Conservation (phyloP, 2,888 invertebrate species). For the Pheosia tremula region DNA sequence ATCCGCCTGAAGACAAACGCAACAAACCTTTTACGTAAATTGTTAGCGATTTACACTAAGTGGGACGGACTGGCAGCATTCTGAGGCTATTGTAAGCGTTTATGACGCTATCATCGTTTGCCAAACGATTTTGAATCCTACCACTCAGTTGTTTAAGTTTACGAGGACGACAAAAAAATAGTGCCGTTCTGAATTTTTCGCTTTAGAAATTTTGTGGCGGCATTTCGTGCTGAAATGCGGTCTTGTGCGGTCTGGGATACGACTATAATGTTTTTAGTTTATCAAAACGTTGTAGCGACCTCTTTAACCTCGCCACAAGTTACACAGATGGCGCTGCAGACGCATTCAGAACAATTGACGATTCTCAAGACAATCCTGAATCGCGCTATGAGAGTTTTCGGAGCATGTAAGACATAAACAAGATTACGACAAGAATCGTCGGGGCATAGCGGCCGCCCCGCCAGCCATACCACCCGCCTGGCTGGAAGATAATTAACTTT, state of each 20-base stretch:
- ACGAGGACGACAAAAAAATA: not conserved
- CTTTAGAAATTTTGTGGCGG: not conserved
- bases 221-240: not conserved
- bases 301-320: too few relatives aligned
- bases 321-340: too few relatives aligned
- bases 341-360: too few relatives aligned
- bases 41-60: constrained; percentile 47
- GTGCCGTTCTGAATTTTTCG: not conserved
- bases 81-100: constrained; percentile 30
- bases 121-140: not conserved
- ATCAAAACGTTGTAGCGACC: too few relatives aligned
- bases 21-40: constrained; percentile 55
- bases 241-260: not conserved
- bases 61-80: constrained; percentile 37
- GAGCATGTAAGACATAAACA: too few relatives aligned
- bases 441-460: too few relatives aligned
- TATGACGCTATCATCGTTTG: constrained; percentile 9
- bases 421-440: too few relatives aligned
- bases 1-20: constrained; percentile 23
- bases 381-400: too few relatives aligned
- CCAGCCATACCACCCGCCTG: too few relatives aligned
- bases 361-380: too few relatives aligned
- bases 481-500: too few relatives aligned
- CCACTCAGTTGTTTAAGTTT: not conserved
- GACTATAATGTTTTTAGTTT: too few relatives aligned